phyloP scores from a whole-genome alignment of 1,140 invertebrate genomes.

The Akabosia matsudoensis region DNA sequence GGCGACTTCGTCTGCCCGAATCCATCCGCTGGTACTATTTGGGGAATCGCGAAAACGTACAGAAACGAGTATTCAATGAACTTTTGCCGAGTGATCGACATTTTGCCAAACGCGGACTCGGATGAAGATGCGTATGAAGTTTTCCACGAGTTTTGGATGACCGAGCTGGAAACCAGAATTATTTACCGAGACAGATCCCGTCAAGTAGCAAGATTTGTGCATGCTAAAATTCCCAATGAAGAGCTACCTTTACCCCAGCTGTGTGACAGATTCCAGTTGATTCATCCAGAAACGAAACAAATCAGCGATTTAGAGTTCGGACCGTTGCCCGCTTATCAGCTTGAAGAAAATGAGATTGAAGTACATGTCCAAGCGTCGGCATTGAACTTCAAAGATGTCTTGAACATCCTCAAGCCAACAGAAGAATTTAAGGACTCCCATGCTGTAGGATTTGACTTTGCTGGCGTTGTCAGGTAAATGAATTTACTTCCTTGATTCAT shows the following conservation, averaged over 20 bases:
- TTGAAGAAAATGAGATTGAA: conserved; percentile 11
- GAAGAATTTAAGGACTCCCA: neutral
- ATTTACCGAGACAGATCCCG: neutral
- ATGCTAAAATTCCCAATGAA: conserved; percentile 3
- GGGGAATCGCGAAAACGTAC: conserved; percentile 9
- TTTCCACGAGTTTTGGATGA: conserved; percentile 5
- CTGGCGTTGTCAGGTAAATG: conserved; percentile 1
- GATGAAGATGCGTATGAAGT: conserved; percentile 6
- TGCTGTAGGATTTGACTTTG: conserved; percentile 16
- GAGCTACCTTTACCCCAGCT: neutral
- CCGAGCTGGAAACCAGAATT: neutral
- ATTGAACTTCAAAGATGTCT: conserved; percentile 1
- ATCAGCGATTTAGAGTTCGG: conserved; percentile 12
- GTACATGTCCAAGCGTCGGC: neutral
- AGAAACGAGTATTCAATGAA: conserved; percentile 14
- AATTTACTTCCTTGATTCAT: too few species aligned
- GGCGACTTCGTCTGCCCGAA: conserved; percentile 5
- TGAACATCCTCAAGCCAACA: conserved; percentile 11
- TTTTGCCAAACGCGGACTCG: neutral
- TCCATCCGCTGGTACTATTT: neutral
- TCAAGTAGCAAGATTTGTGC: neutral
- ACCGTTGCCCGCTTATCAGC: neutral
- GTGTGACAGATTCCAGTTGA: conserved; percentile 13
- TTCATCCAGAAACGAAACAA: conserved; percentile 6
- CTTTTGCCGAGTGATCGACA: conserved; percentile 9